Conservation (phyloP, 1,140 invertebrate species). For the Lepeophtheirus salmonis region DNA sequence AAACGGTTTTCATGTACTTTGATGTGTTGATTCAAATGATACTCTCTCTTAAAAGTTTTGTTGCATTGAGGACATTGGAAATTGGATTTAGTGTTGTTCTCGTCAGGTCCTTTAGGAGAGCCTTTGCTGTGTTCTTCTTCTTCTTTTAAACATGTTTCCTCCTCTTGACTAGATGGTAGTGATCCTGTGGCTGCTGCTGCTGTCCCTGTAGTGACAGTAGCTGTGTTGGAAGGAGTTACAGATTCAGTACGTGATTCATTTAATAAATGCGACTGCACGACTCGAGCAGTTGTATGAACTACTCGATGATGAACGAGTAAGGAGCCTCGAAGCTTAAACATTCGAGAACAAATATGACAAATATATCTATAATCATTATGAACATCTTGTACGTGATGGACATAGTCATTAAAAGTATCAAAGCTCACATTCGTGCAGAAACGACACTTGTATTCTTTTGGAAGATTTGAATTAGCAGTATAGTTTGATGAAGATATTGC, state of each 20-base stretch:
- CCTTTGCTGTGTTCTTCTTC: neutral
- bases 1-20: conserved; percentile 39
- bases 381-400: conserved; percentile 1
- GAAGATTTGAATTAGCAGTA: neutral
- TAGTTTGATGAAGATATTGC: neutral
- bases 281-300: conserved; percentile 3
- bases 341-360: conserved; percentile 3
- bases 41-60: conserved; percentile 23
- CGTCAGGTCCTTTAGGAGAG: neutral
- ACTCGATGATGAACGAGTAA: conserved; percentile 7
- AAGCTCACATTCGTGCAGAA: neutral
- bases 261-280: neutral
- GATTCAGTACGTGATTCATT: no score
- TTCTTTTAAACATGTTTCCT: no score
- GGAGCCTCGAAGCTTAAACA: conserved; percentile 8
- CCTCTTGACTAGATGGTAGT: no score
- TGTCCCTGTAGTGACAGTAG: no score
- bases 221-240: no score
- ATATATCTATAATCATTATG: conserved; percentile 10
- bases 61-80: conserved; percentile 22
- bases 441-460: conserved; percentile 7
- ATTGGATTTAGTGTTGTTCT: neutral
- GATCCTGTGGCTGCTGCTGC: no score
- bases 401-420: neutral
- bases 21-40: conserved; percentile 34